A percentile compares a stretch with the other conserved stretches of the same genome.
Evolutionary conservation across 2,888 invertebrate species (phyloP).

Genomic region (Phyto melanocephala): DNA sequence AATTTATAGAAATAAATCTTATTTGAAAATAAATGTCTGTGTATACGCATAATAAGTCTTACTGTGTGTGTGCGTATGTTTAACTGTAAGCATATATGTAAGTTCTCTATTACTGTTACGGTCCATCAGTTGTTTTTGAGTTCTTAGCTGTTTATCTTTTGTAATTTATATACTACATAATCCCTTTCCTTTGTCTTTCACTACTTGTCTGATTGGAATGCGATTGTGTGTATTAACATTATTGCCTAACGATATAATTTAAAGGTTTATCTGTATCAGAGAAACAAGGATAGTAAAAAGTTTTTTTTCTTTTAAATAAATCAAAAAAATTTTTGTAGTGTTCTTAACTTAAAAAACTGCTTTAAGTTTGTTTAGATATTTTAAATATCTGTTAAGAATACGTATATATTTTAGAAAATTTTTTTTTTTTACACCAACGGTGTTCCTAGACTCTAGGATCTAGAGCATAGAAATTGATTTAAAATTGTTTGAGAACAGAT

Average conservation of each 20-base stretch:
- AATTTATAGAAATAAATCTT: constrained; percentile 52
- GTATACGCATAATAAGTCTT: constrained; percentile 8
- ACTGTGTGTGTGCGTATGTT: not conserved
- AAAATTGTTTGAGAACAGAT: too few species aligned
- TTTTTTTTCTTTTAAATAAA: not conserved
- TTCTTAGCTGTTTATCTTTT: not conserved
- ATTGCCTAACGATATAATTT: constrained; percentile 44
- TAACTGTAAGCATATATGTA: too few species aligned
- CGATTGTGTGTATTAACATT: constrained; percentile 9
- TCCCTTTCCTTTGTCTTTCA: not conserved
- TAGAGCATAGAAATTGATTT: too few species aligned
- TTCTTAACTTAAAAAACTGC: constrained; percentile 3
- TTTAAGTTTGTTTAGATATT: not conserved
- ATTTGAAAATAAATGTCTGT: constrained; percentile 21
- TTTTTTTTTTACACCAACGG: not conserved
- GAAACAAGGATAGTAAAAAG: not conserved
- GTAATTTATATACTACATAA: constrained; percentile 43
- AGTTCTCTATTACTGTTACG: not conserved
- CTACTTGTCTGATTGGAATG: not conserved
- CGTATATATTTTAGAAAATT: not conserved
- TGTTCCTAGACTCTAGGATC: not conserved
- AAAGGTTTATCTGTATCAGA: constrained; percentile 38
- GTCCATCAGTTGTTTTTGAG: constrained; percentile 23
- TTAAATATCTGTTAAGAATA: not conserved
- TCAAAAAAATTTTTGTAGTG: not conserved